phyloP scores from a whole-genome alignment of 2,113 vertebrate genomes.

The Otus sunia region DNA sequence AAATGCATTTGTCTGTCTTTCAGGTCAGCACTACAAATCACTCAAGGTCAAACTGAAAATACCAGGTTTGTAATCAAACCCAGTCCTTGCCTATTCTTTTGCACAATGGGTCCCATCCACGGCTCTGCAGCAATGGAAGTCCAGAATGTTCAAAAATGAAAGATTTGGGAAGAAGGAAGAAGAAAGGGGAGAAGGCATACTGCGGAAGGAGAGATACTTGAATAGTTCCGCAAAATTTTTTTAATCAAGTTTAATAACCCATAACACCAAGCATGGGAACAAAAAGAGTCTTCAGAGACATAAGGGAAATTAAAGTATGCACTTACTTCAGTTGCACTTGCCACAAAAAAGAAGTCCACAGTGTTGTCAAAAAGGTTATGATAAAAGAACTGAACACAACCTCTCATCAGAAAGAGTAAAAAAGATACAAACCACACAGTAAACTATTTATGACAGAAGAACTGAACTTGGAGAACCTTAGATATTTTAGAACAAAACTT shows the following conservation, averaged over 20 bases:
- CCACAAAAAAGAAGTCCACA: not conserved
- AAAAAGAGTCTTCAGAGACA: not conserved
- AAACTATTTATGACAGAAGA: not conserved
- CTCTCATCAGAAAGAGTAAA: not conserved
- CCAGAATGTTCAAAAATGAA: not conserved
- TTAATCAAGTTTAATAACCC: not conserved
- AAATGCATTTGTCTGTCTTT: not conserved
- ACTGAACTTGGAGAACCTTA: not conserved
- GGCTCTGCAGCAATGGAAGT: not conserved
- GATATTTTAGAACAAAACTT: not conserved
- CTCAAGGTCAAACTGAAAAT: not conserved
- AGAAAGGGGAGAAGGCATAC: not conserved
- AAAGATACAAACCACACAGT: not conserved
- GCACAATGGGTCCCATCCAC: not conserved
- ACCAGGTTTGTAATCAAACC: not conserved
- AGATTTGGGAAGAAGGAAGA: not conserved
- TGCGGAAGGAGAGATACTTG: not conserved
- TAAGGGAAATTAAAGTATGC: not conserved
- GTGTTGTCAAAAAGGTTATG: not conserved
- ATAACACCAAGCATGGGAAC: not conserved
- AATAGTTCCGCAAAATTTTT: not conserved
- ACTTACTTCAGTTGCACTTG: not conserved
- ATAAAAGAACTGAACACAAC: not conserved
- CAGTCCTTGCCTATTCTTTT: not conserved
- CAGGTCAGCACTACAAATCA: not conserved